phyloP scores from a whole-genome alignment of 2,888 invertebrate species.

The Clusia tigrina region DNA sequence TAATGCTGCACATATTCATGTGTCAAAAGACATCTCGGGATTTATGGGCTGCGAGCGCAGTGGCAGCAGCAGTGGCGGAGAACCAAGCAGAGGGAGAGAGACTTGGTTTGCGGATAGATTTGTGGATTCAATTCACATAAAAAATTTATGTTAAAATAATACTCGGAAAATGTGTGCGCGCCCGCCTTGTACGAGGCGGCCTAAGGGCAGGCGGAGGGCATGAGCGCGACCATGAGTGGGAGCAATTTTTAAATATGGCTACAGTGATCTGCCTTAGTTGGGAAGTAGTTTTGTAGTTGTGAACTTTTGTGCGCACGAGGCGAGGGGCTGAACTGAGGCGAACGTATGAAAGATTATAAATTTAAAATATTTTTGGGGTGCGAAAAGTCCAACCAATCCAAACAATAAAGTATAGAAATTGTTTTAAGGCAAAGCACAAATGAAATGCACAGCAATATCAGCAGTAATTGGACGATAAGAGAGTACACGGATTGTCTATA shows the following conservation, averaged over 20 bases:
- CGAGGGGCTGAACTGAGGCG: too few relatives aligned
- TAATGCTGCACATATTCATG: conserved; percentile 60
- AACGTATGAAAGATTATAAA: too few relatives aligned
- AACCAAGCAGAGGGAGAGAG: background rate
- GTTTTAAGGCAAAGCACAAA: too few relatives aligned
- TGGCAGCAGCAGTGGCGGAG: background rate
- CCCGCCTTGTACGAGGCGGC: background rate
- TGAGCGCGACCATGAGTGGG: background rate
- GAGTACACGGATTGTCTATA: too few relatives aligned
- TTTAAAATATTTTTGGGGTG: too few relatives aligned
- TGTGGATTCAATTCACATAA: conserved; percentile 31
- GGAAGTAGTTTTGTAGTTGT: background rate
- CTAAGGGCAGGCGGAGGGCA: background rate
- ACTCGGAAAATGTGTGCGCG: conserved; percentile 9
- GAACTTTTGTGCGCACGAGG: too few relatives aligned
- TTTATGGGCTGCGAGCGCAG: conserved; percentile 44
- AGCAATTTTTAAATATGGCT: background rate
- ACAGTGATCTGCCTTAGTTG: background rate
- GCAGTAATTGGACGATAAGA: too few relatives aligned
- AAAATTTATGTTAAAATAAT: conserved; percentile 30
- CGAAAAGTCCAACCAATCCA: too few relatives aligned
- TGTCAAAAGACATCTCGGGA: conserved; percentile 58
- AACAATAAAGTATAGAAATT: too few relatives aligned
- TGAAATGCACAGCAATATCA: too few relatives aligned
- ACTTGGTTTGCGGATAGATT: conserved; percentile 21